Evolutionary conservation across 2,888 invertebrate species (phyloP), one percentile per base, ranked within the genome.

Genomic region (Hoplodrina blanda): DNA sequence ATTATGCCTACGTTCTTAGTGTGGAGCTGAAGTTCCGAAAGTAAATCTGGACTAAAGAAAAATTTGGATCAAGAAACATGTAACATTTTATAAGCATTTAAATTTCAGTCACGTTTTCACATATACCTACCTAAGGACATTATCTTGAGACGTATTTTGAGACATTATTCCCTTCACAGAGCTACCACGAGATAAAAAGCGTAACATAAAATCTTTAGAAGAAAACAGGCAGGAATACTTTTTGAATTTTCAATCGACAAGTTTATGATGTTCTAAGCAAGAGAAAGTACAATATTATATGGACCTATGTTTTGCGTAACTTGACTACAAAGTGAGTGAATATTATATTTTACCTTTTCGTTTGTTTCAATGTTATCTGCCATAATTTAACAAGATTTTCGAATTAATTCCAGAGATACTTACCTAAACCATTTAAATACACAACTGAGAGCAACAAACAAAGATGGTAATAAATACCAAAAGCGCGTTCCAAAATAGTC

Each of bases 381-480:
- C n/a, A 15, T 11, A 20, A 33, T 44, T 37, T 17, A 2, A 1
- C 5, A 33, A 20, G 30, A 49, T 49, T 72, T 2, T 19, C 7
- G 5, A 25, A 50, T 66, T 54, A 41, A 72, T 66, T 66, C 10
- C 13, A 33, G 20, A 44, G 50, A 57, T 50, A 57, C 1, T 4
- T 44, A 57, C 1, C 0, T 44, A 25, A 25, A 37, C 44, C 50
- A 33, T 62, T 57, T 55, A 57, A 52, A 49, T 62, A 44, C 37
- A 41, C 55, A 19, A 17, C 49, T 1, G 25, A 30, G 17, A 72
- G 7, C 33, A 55, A 73, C 73, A 73, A 71, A 60, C 73, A 44
- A 67, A 55, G 46, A 64, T 20, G 30, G 13, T 46, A 65, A 41
- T 71, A 65, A 65, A 71, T 70, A 59, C 17, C 17, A 49, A 19